A percentile compares a stretch with the other conserved stretches of the same genome.
Conservation (phyloP, 2,113 vertebrate species). For the Prietella phreatophila region DNA sequence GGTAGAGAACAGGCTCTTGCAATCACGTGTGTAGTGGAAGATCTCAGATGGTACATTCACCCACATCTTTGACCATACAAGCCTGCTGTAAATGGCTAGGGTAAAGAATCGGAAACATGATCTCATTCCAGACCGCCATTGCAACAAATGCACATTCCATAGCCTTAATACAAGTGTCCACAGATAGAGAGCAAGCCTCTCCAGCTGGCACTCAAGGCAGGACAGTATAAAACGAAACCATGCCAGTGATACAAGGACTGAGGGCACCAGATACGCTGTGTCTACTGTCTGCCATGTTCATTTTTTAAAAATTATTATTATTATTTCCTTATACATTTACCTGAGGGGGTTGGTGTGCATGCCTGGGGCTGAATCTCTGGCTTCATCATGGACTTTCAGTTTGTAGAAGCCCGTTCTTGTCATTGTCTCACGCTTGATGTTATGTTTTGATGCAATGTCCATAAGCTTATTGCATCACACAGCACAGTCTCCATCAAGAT, state of each 20-base stretch:
- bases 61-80: neutral
- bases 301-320: neutral
- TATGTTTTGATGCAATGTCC: constrained; percentile 47
- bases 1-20: neutral
- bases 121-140: neutral
- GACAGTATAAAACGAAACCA: neutral
- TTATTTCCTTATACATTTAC: neutral
- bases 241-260: neutral
- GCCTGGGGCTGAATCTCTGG: neutral
- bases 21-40: neutral
- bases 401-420: neutral
- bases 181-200: neutral
- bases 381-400: neutral
- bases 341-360: neutral
- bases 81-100: neutral
- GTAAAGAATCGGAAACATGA: neutral
- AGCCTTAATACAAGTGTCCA: neutral
- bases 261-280: neutral
- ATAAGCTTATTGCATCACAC: constrained; percentile 43
- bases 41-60: neutral
- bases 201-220: neutral
- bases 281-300: neutral
- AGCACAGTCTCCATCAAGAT: constrained; percentile 61
- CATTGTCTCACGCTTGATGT: neutral
- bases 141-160: neutral